Conservation (phyloP, 2,888 invertebrate species). For the Pseudococcus viburni region DNA sequence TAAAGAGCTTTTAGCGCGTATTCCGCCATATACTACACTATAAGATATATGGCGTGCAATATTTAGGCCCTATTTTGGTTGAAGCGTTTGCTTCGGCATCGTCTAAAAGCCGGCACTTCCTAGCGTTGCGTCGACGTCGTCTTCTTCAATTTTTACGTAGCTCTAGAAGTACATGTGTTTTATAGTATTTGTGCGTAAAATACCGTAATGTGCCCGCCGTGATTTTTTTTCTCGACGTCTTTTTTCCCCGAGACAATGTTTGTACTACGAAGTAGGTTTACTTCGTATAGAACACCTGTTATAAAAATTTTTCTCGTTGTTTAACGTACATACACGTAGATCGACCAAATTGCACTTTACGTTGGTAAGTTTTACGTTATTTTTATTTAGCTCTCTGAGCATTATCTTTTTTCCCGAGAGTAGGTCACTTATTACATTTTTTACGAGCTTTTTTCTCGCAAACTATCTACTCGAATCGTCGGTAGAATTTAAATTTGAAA, state of each 20-base stretch:
- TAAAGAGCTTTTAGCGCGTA: conserved; percentile 57
- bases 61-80: conserved; percentile 50
- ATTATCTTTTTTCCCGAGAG: not conserved
- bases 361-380: not conserved
- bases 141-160: not conserved
- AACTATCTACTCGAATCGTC: not conserved
- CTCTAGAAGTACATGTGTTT: conserved; percentile 4
- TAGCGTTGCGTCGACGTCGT: not conserved
- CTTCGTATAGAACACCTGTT: conserved; percentile 17
- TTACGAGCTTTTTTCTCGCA: not conserved
- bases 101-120: conserved; percentile 23
- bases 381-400: not conserved
- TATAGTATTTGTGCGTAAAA: conserved; percentile 24
- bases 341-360: not conserved
- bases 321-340: not conserved
- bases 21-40: not conserved
- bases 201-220: not conserved
- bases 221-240: not conserved
- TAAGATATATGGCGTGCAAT: conserved; percentile 49
- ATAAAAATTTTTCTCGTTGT: not conserved
- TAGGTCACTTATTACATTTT: not conserved
- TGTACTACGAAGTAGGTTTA: not conserved
- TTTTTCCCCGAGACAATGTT: not conserved
- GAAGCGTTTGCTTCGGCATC: conserved; percentile 42
- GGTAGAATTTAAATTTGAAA: not conserved